Conservation (phyloP, 2,888 invertebrate genomes). For the Nomada goodeniana region DNA sequence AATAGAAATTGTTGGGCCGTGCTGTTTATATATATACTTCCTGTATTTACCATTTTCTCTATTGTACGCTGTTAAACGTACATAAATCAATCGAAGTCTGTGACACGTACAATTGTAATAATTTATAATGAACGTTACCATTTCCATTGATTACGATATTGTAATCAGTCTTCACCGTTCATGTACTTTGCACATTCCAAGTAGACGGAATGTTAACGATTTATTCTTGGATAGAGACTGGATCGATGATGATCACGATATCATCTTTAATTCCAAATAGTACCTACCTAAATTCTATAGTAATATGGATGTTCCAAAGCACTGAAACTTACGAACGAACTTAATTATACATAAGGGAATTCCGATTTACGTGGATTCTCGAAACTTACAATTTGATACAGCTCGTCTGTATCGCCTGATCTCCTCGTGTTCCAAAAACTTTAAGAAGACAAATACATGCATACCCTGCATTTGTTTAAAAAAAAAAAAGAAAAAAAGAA, state of each 20-base stretch:
- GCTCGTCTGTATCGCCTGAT: constrained; percentile 39
- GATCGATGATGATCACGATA: constrained; percentile 21
- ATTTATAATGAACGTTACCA: constrained; percentile 50
- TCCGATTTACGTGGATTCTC: constrained; percentile 28
- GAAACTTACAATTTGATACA: constrained; percentile 33
- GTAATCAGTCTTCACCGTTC: constrained; percentile 18
- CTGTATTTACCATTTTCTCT: constrained; percentile 18
- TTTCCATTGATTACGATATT: constrained; percentile 34
- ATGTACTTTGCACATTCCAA: constrained; percentile 37
- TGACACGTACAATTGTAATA: constrained; percentile 30
- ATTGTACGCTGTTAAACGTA: constrained; percentile 34
- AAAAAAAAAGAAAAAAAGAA: not conserved
- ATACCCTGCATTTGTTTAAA: constrained; percentile 8
- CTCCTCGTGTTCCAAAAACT: constrained; percentile 49
- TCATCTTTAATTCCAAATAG: constrained; percentile 31
- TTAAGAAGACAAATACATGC: constrained; percentile 13
- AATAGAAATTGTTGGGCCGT: constrained; percentile 34
- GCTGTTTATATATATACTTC: constrained; percentile 27
- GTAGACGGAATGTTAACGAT: constrained; percentile 15
- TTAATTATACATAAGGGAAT: constrained; percentile 37
- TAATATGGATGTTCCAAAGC: constrained; percentile 29
- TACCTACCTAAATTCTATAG: constrained; percentile 29
- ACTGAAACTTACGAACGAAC: constrained; percentile 28
- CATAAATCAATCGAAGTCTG: constrained; percentile 23
- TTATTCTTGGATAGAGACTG: constrained; percentile 42